Conservation (phyloP, 2,113 vertebrate species). For the Vulpes ferrilata region DNA sequence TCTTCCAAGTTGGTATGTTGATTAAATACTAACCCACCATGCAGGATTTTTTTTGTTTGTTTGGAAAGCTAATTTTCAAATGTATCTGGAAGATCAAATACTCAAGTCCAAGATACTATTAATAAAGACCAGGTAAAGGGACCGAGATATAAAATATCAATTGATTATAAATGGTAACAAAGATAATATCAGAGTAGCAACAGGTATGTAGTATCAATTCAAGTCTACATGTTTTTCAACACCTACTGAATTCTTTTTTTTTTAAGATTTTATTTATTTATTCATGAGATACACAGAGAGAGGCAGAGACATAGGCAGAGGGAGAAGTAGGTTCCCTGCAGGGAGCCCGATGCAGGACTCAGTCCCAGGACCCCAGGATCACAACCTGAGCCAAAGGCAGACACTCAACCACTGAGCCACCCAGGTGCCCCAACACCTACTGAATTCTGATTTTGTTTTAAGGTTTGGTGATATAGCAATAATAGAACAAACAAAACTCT, state of each 20-base stretch:
- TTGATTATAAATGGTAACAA: not conserved
- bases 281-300: too few relatives aligned
- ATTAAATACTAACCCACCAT: not conserved
- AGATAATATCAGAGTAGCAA: not conserved
- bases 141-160: not conserved
- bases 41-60: not conserved
- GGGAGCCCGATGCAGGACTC: too few relatives aligned
- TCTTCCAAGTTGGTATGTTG: not conserved
- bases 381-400: too few relatives aligned
- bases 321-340: too few relatives aligned
- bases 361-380: too few relatives aligned
- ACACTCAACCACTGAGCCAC: too few relatives aligned
- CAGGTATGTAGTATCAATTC: not conserved
- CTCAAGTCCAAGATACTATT: not conserved
- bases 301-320: too few relatives aligned
- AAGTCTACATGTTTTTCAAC: not conserved
- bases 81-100: not conserved
- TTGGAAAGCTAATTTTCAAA: not conserved
- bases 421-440: not conserved
- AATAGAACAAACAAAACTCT: not conserved
- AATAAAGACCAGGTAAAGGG: not conserved
- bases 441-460: not conserved
- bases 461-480: not conserved
- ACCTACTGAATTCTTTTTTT: not conserved
- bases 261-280: not conserved